Evolutionary conservation across 1,140 invertebrate species (phyloP), one percentile per base, ranked within the genome.

Genomic region (Linepithema humile): DNA sequence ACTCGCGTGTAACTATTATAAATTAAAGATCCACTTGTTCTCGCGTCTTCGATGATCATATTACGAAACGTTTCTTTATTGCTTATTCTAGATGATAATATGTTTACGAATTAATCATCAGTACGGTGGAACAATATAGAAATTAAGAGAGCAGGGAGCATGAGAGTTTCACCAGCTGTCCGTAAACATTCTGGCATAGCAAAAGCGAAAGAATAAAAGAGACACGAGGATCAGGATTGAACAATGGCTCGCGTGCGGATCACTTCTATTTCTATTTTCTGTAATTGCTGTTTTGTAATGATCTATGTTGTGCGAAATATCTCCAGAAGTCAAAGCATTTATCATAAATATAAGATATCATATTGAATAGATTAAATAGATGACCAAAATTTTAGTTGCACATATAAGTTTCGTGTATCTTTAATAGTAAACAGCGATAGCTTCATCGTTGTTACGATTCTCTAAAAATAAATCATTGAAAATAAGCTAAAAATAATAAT

Each of bases 1-100:
- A 82, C 70, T 75, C 74, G 74, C 74, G 82, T 60, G 74, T 78
- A 64, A 78, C 72, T 78, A 78, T 72, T 82, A 35, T 74, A 32
- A 12, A 55, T 82, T 43, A 12, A 40, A 20, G 43, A 43, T 48
- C n/a, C 4, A 32, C 50, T 82, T 82, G 57, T 72, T 26, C 15
- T 15, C 10, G 17, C 5, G 3, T 17, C 53, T 50, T 59, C 60
- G 20, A 82, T 38, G 20, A 23, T 60, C 29, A 20, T 32, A 20
- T 48, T 74, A 23, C n/a, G 43, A 73, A 20, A 53, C 3, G 9
- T 29, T 48, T 64, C 43, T 60, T 82, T 59, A 50, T 75, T 43
- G 35, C 77, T 73, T 65, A 2, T 55, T 35, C 20, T 32, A 29
- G 23, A 78, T 5, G 23, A 53, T 7, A 70, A 57, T n/a, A n/a